Conservation (phyloP, 2,888 invertebrate genomes). For the Spodoptera littoralis region DNA sequence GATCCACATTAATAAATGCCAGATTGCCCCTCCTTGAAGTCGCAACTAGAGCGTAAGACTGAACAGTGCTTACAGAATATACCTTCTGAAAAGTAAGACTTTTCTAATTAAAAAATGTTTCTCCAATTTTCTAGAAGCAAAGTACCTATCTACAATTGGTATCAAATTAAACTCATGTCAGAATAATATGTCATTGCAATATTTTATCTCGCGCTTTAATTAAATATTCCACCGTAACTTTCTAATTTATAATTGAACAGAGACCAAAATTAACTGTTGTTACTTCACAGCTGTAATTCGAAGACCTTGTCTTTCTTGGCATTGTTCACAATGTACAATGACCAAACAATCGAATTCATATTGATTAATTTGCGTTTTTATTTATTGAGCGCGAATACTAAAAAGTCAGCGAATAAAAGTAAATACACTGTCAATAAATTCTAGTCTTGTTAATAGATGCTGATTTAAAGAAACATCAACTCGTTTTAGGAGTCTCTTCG, state of each 20-base stretch:
- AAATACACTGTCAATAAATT: conserved; percentile 25
- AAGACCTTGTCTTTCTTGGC: conserved; percentile 15
- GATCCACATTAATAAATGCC: conserved; percentile 77
- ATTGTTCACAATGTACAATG: conserved; percentile 21
- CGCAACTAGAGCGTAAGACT: conserved; percentile 10
- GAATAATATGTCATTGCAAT: conserved; percentile 33
- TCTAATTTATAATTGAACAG: conserved; percentile 45
- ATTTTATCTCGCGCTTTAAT: conserved; percentile 42
- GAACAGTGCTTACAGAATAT: conserved; percentile 12
- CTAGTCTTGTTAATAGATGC: conserved; percentile 41
- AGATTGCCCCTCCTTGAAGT: conserved; percentile 62
- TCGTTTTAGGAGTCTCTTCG: conserved; percentile 56
- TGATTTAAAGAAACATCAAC: conserved; percentile 49
- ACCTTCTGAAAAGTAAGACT: not conserved
- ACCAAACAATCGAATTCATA: conserved; percentile 16
- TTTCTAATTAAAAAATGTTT: not conserved
- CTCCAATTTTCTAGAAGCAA: not conserved
- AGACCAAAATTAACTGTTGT: conserved; percentile 47
- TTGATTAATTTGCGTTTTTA: not conserved
- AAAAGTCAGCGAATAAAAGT: too few species aligned
- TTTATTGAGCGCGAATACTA: not conserved
- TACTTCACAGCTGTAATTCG: conserved; percentile 40
- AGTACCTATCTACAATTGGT: too few species aligned
- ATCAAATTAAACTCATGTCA: conserved; percentile 10
- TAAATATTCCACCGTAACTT: conserved; percentile 36